Conservation (phyloP, 2,113 vertebrate species). For the Bos javanicus region DNA sequence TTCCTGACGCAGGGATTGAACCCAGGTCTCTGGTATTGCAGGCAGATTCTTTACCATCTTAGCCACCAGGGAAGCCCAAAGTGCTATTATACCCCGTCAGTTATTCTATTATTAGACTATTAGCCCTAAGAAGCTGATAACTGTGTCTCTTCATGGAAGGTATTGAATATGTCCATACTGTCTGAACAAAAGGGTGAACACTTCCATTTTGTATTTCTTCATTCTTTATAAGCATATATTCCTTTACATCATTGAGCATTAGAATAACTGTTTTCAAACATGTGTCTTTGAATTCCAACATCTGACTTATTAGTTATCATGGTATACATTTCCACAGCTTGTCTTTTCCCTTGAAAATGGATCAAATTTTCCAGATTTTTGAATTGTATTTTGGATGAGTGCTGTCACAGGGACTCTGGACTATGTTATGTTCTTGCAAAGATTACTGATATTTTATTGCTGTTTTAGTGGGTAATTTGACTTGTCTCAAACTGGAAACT, state of each 20-base stretch:
- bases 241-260: not conserved
- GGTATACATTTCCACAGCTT: not conserved
- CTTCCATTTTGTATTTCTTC: not conserved
- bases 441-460: not conserved
- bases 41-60: not conserved
- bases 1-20: not conserved
- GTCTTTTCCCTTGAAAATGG: not conserved
- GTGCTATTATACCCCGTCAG: not conserved
- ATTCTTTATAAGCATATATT: not conserved
- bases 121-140: not conserved
- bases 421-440: not conserved
- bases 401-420: not conserved
- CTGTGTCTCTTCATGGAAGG: not conserved
- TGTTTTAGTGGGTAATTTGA: not conserved
- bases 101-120: not conserved
- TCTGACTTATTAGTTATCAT: not conserved
- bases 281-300: not conserved
- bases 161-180: not conserved
- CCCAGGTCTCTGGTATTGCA: not conserved
- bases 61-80: not conserved
- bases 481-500: not conserved
- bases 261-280: not conserved
- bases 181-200: not conserved
- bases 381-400: not conserved
- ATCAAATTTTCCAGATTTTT: not conserved